Percentiles rank a stretch among this genome's conserved stretches.
These are phyloP conservation scores for Gnathonemus echidnorhynchus DNA, from an alignment of 2,113 vertebrate species.

Conservation along the genomic window DNA sequence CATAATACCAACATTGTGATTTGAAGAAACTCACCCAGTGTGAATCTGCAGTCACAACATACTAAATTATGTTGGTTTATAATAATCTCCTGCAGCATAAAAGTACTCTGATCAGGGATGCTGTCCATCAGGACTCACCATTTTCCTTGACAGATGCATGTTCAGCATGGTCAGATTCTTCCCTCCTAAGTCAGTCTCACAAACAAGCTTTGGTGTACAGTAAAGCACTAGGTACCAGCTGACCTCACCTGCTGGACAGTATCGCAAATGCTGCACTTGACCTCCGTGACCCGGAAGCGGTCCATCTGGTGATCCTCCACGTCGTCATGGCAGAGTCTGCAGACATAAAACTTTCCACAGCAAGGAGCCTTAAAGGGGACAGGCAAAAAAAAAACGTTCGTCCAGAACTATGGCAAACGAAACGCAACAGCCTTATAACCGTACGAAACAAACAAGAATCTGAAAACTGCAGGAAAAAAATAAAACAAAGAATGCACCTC, in stretches of 20 bases:
- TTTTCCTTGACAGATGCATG: neutral
- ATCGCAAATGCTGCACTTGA: constrained; percentile 74
- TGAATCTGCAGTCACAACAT: neutral
- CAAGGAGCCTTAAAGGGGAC: constrained; percentile 72
- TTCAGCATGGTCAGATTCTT: neutral
- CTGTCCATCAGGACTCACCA: neutral
- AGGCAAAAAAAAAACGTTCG: neutral
- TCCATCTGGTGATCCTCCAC: constrained; percentile 78
- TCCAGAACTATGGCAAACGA: neutral
- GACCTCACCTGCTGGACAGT: constrained; percentile 70
- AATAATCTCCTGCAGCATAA: neutral
- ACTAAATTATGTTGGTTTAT: neutral
- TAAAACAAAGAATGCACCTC: neutral
- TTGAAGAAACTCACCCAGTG: neutral
- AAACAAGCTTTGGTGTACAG: neutral
- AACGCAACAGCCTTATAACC: neutral
- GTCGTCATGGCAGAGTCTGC: constrained; percentile 85
- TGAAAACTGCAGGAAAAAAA: neutral
- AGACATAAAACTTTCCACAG: constrained; percentile 85
- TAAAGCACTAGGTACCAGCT: neutral
- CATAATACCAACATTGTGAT: neutral
- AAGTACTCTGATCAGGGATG: neutral
- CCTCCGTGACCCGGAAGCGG: constrained; percentile 79
- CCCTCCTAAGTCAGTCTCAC: neutral
- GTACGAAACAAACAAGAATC: neutral